Base-by-base conservation (phyloP, 2,797 vertebrate genomes). In the Cynopterus sphinx region DNA sequence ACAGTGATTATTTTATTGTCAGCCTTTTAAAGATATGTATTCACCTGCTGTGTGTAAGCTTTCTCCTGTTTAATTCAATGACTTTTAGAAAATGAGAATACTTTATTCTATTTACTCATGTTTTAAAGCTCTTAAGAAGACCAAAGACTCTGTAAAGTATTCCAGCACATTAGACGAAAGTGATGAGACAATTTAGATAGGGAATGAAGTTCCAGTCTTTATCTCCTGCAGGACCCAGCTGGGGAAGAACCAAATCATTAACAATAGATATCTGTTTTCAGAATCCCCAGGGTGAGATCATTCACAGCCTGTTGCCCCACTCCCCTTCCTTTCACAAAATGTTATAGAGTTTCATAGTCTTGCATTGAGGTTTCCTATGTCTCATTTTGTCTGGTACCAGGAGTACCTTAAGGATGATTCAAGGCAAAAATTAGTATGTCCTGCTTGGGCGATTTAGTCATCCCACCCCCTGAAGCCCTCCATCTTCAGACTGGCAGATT, bases 41-140 rank as follows among this genome's bases (percentile, higher is more conserved):
- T 97, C 83, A 93, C 87, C 65, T 97, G 75, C 87, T 73, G 89
- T 81, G 67, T 74, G 31, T 86, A 93, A 81, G 94, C 63, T 92
- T 95, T 89, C 86, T 84, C 91, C 95, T 97, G 28, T 93, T 98
- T 97, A 97, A 96, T 96, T 97, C 94, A 97, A 83, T 97, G 96
- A 97, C 93, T 98, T 98, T 98, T 96, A 96, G 94, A 96, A 97
- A 97, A 96, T 96, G 93, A 97, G 96, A 96, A 26, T 82, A 77
- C 90, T 94, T 94, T 46, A 87, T 96, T 93, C 89, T 81, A 83
- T 92, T 96, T 95, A 91, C 87, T 96, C 17, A 87, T 95, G 96
- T 89, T 88, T 93, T 95, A 96, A 97, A 96, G 84, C 95, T 94
- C 87, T 97, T 97, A 97, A 95, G 97, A 96, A 97, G 79, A 90